Conservation (phyloP, 2,797 vertebrate genomes). For the Periparus ater region DNA sequence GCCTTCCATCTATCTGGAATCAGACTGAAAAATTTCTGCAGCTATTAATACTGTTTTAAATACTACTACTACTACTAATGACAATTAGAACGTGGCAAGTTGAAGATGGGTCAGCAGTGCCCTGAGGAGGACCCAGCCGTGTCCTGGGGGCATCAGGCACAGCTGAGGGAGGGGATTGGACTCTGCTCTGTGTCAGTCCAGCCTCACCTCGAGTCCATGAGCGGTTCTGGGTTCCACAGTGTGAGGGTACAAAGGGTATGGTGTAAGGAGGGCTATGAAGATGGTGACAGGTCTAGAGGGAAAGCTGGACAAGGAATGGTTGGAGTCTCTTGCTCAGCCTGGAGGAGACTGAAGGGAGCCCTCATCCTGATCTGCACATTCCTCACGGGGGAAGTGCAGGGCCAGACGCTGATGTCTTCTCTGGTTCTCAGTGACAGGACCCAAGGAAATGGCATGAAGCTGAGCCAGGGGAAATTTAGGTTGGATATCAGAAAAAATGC, state of each 20-base stretch:
- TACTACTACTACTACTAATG: background rate
- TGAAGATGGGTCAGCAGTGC: background rate
- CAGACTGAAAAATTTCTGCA: background rate
- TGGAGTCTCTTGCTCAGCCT: background rate
- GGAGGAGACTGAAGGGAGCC: background rate
- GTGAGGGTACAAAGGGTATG: background rate
- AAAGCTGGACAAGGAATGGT: background rate
- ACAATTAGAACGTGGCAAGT: background rate
- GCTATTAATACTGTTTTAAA: background rate
- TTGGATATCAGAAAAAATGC: background rate
- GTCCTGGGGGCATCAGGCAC: background rate
- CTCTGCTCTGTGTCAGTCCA: background rate
- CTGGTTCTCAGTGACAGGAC: background rate
- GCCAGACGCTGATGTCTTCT: background rate
- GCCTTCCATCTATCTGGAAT: background rate
- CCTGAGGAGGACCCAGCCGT: background rate
- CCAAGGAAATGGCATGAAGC: background rate
- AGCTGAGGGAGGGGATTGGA: background rate
- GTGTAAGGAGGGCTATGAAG: too few species aligned
- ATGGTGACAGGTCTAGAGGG: background rate
- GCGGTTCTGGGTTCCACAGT: background rate
- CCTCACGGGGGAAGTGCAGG: background rate
- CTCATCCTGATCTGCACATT: background rate
- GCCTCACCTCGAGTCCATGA: background rate
- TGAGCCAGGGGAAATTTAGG: background rate